Base-by-base conservation (phyloP, 1,140 invertebrate genomes). In the Pteromalus puparum region DNA sequence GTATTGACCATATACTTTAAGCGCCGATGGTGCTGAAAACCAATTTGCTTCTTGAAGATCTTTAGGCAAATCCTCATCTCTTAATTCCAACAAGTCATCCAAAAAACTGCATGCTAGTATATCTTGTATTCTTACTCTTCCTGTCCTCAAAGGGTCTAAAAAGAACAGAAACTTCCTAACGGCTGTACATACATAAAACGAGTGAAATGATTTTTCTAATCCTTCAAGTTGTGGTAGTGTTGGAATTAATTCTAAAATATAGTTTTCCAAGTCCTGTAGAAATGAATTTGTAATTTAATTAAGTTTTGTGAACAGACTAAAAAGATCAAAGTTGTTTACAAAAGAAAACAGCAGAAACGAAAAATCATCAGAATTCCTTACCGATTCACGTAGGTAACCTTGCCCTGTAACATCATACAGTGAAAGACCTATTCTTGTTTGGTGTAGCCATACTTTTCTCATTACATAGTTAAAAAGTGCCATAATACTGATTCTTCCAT, bases 91-190 rank as follows among this genome's bases (percentile, higher is more conserved):
- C 65, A 99, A 93, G 93, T 99, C 97, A 93, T 99, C 97, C 0
- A 99, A 91, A 92, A 99, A 97, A 76, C 97, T 97, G 87, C 97
- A 98, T 2, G 97, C 96, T 24, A 99, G 92, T 86, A 99, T 97
- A 91, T 99, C 98, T 82, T 97, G 94, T 87, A 99, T 99, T 88
- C 97, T 95, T 70, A 99, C 97, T 89, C 96, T 95, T 2, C 97
- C 97, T 0, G 97, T 97, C 88, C 97, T 94, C 73, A 98, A 91
- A 0, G 97, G 97, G 93, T 99, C 98, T 2, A 99, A 92, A 89
- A 99, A 99, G 92, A 99, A 99, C 86, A 99, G 95, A 91, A 99
- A 99, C 90, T 99, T 99, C 86, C 98, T 94, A 0, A 98, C 97
- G 26, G 97, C 98, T 13, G 98, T 99, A 91, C 98, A 99, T 1